phyloP scores from a whole-genome alignment of 1,140 invertebrate species.

The Scaptomyza pallida region DNA sequence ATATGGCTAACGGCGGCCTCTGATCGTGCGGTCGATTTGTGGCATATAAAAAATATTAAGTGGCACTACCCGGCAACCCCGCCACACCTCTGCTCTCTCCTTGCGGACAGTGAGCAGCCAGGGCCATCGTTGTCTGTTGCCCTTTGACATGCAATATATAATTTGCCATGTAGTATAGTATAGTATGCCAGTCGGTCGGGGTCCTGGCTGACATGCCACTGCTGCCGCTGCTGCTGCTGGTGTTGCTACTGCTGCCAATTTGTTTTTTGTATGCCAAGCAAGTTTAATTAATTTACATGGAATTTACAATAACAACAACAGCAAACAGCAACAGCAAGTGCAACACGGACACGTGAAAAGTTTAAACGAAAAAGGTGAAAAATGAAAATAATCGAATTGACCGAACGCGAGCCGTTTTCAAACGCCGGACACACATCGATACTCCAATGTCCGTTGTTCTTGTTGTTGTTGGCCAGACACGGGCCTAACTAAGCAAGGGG shows the following conservation, averaged over 20 bases:
- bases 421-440: constrained; percentile 34
- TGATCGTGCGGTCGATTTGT: constrained; percentile 80
- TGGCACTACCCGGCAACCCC: constrained; percentile 49
- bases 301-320: constrained; percentile 72
- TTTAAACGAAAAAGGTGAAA: constrained; percentile 78
- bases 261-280: constrained; percentile 70
- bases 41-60: constrained; percentile 82
- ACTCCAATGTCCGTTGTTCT: constrained; percentile 1
- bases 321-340: constrained; percentile 26
- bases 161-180: constrained; percentile 74
- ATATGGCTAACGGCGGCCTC: constrained; percentile 55
- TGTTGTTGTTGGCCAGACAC: constrained; percentile 29
- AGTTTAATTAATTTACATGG: constrained; percentile 83
- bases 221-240: constrained; percentile 45
- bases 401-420: constrained; percentile 47
- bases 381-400: constrained; percentile 81
- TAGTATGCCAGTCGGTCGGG: constrained; percentile 50
- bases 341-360: constrained; percentile 65
- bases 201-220: constrained; percentile 38
- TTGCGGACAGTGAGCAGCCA: not conserved
- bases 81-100: not conserved
- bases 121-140: constrained; percentile 64
- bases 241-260: constrained; percentile 66
- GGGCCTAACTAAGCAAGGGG: constrained; percentile 46
- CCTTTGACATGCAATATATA: constrained; percentile 82